Percentiles rank a stretch among this genome's conserved stretches.
These are phyloP conservation scores for Isurus oxyrinchus DNA, from an alignment of 2,113 vertebrate genomes.

Conservation along the genomic window DNA sequence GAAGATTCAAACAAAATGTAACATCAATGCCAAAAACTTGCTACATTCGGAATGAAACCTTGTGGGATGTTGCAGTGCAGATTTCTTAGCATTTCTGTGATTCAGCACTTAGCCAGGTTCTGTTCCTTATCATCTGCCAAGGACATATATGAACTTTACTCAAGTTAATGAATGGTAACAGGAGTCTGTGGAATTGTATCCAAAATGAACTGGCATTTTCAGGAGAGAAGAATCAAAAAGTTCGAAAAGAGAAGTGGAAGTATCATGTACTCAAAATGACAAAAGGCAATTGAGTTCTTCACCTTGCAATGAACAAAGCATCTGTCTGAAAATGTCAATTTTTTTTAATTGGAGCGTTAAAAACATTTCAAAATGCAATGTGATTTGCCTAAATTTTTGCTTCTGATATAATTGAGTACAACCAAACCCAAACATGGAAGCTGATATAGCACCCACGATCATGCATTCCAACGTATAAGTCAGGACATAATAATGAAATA, in stretches of 20 bases:
- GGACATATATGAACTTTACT: background rate
- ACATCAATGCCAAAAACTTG: background rate
- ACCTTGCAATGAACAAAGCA: background rate
- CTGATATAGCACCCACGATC: background rate
- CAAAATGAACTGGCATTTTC: background rate
- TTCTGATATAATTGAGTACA: background rate
- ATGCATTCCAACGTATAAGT: background rate
- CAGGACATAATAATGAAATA: background rate
- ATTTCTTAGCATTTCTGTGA: background rate
- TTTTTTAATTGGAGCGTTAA: background rate
- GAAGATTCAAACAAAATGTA: background rate
- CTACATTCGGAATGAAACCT: background rate
- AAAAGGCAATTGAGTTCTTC: background rate
- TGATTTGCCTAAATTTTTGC: background rate
- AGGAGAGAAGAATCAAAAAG: background rate
- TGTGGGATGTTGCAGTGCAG: background rate
- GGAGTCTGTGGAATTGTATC: background rate
- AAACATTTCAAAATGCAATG: background rate
- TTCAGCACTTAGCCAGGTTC: background rate
- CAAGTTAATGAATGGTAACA: background rate
- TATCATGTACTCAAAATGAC: background rate
- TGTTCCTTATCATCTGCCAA: background rate
- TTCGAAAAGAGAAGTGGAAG: background rate
- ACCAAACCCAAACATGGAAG: background rate
- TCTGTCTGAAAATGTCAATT: background rate